Conservation (phyloP, 2,113 vertebrate genomes). For the Eudyptes chrysolophus region DNA sequence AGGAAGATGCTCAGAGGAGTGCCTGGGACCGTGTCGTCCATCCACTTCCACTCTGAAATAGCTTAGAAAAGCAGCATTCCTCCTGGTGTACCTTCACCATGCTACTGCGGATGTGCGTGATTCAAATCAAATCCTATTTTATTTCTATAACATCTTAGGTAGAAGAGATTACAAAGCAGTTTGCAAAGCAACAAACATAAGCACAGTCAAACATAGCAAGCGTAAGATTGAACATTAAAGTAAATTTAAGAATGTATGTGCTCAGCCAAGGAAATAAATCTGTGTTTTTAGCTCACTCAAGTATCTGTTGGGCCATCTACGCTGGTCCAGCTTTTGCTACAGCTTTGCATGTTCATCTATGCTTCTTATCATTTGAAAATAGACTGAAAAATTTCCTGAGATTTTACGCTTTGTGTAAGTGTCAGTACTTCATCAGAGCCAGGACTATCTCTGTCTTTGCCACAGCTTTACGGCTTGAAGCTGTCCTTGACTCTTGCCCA, state of each 20-base stretch:
- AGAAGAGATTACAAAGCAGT: neutral
- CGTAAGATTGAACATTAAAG: neutral
- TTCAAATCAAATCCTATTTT: neutral
- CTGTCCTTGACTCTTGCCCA: neutral
- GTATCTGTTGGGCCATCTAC: neutral
- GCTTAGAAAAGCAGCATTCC: neutral
- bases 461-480: neutral
- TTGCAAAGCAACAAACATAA: neutral
- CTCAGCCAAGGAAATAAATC: neutral
- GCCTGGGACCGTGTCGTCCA: rapidly evolving
- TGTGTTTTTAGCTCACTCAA: neutral
- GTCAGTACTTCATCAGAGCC: neutral
- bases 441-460: neutral
- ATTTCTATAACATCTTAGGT: neutral
- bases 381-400: neutral
- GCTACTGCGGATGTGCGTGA: neutral
- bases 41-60: neutral
- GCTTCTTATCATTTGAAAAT: neutral
- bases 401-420: neutral
- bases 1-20: neutral
- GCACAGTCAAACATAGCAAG: neutral
- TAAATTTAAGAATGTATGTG: neutral
- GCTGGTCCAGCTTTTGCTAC: neutral
- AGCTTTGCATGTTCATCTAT: neutral
- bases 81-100: neutral